These are phyloP conservation scores for Lacanobia wlatinum DNA, from an alignment of 2,888 invertebrate species.

Conservation along the genomic window DNA sequence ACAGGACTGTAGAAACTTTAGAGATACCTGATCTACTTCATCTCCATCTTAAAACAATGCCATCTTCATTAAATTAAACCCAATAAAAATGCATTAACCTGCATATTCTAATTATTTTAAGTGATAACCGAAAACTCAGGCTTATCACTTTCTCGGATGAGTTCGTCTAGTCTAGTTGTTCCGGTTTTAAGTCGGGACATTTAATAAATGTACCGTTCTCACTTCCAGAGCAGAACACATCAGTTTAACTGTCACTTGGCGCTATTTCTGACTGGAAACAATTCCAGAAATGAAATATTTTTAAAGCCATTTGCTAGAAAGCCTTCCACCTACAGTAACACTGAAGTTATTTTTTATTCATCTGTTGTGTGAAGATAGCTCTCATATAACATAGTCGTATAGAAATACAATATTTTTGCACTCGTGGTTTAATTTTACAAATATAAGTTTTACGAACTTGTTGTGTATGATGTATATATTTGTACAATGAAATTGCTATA, in stretches of 20 bases:
- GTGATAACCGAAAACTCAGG: constrained; percentile 21
- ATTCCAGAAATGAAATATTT: constrained; percentile 89
- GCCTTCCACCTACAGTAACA: constrained; percentile 79
- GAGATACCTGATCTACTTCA: too few relatives aligned
- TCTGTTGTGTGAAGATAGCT: constrained; percentile 42
- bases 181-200: constrained; percentile 75
- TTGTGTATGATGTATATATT: not conserved
- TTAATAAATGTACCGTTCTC: constrained; percentile 85
- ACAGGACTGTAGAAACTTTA: not conserved
- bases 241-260: constrained; percentile 87
- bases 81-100: not conserved
- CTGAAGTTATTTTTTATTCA: constrained; percentile 83
- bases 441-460: constrained; percentile 29
- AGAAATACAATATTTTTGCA: constrained; percentile 42
- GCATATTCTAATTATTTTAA: constrained; percentile 8
- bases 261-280: constrained; percentile 86
- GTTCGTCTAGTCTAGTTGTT: constrained; percentile 61
- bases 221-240: constrained; percentile 81
- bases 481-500: constrained; percentile 7
- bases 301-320: constrained; percentile 88
- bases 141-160: constrained; percentile 55
- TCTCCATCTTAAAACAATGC: not conserved
- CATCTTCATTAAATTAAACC: not conserved
- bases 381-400: constrained; percentile 38
- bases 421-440: constrained; percentile 17